phyloP scores from a whole-genome alignment of 2,797 vertebrate genomes.

The Leptatherina wallacei region DNA sequence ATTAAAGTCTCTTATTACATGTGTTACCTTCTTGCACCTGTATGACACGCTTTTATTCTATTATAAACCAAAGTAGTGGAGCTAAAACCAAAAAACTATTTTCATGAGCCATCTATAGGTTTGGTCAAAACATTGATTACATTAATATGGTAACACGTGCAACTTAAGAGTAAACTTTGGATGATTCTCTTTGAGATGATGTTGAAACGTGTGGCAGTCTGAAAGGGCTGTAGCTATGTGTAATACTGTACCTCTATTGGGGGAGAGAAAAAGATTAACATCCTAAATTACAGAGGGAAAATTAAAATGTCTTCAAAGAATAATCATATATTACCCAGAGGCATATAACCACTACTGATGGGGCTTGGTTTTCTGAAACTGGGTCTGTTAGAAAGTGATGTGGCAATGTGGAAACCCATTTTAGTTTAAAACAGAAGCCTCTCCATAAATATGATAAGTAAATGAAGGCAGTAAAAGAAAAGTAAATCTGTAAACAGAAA shows the following conservation, averaged over 20 bases:
- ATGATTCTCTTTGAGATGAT: background rate
- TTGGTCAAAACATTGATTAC: background rate
- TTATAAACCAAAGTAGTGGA: no score
- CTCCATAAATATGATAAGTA: background rate
- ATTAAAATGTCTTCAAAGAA: background rate
- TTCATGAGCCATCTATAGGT: background rate
- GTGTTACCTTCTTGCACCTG: no score
- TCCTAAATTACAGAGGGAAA: background rate
- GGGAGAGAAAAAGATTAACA: background rate
- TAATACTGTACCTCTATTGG: background rate
- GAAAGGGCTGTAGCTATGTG: no score
- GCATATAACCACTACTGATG: no score
- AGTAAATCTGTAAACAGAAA: no score
- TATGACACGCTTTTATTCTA: no score
- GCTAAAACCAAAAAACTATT: background rate
- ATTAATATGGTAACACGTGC: no score
- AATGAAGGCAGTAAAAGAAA: background rate
- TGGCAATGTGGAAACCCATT: background rate
- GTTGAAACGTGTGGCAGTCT: background rate
- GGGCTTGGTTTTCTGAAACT: background rate
- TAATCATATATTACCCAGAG: background rate
- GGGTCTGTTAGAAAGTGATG: background rate
- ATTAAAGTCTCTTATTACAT: no score
- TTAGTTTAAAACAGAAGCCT: background rate
- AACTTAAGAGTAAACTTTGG: background rate